Base-by-base conservation (phyloP, 1,140 invertebrate species). In the Propsilocerus akamusi region DNA sequence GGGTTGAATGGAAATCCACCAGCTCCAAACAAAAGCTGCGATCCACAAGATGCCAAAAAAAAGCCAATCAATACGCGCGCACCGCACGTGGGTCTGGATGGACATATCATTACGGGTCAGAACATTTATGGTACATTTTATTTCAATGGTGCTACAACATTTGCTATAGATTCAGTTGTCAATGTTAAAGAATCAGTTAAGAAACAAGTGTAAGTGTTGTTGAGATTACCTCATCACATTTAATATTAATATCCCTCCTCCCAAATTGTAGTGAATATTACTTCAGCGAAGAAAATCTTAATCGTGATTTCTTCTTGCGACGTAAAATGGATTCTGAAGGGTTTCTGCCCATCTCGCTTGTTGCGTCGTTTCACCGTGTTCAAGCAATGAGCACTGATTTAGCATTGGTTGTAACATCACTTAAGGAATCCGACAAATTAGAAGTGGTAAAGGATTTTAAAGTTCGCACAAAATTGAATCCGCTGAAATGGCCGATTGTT, bases 241-340 rank as follows among this genome's bases (percentile, higher is more conserved):
- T 50, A 17, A 12, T 30, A n/a, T 30, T 30, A 12, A 12, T 30
- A 30, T 30, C 14, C 14, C 28, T 30, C 6, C 7, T 30, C 14
- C 6, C 28, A 4, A 37, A 2, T 74, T 78, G 26, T 69, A 97
- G 93, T 65, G 95, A 99, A 71, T 99, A 99, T 70, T 99, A 99
- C 75, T 98, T 99, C 70, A 96, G 91, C 63, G 83, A 86, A 58
- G 93, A 97, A 58, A 99, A 99, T 72, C 72, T 99, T 48, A 77
- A 86, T 56, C 81, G 87, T 58, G 96, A 99, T 65, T 92, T 97
- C 68, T 99, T 95, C 70, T 72, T 99, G 55, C 77, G 96, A 49
- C 78, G 91, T 52, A 95, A 95, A 76, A 99, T 99, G 96, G 85
- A 93, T 59, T 59, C 77, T 12, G 79, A 96, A 59, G 96, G 96